Evolutionary conservation across 1,140 invertebrate species (phyloP), one percentile per base, ranked within the genome.

Genomic region (Vanessa tameamea): DNA sequence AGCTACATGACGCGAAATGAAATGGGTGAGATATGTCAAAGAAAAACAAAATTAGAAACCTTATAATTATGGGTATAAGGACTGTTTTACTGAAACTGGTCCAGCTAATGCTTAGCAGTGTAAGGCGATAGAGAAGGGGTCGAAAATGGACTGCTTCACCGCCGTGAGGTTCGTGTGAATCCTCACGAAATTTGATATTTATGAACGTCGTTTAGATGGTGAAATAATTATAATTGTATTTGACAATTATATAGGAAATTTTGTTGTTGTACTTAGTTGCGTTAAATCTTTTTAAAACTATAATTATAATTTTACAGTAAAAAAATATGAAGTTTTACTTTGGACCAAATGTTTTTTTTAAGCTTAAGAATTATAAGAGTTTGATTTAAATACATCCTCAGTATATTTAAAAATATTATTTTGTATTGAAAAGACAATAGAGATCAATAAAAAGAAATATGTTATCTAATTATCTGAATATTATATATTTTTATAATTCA

Each of bases 1-100:
- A 77, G 70, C 73, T 73, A 77, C 75, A 75, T 76, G 77, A 78
- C 74, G 72, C 68, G 77, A 78, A 78, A 78, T 72, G 77, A 78
- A 78, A 78, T 78, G 73, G 73, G 73, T 70, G 77, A 78, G 73
- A 78, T 76, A 73, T 76, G 64, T 66, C 63, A 69, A 69, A 71
- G 59, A 51, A n/a, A 50, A 31, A 14, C 16, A 55, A 47, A 37
- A 76, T 47, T 64, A 63, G 48, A 47, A 50, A 47, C 79, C 63
- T 59, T 81, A 79, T 72, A 6, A 37, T 59, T 53, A 16, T 13
- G 0, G 71, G 3, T 5, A 61, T 78, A 78, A 55, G 50, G 68
- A 65, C 53, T 31, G 23, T 26, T 64, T 70, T 78, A 8, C n/a
- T n/a, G 14, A 23, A 69, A 11, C 53, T 3, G 26, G 4, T 6